Base-by-base conservation (phyloP, 2,113 vertebrate genomes). In the Cottus gobio region DNA sequence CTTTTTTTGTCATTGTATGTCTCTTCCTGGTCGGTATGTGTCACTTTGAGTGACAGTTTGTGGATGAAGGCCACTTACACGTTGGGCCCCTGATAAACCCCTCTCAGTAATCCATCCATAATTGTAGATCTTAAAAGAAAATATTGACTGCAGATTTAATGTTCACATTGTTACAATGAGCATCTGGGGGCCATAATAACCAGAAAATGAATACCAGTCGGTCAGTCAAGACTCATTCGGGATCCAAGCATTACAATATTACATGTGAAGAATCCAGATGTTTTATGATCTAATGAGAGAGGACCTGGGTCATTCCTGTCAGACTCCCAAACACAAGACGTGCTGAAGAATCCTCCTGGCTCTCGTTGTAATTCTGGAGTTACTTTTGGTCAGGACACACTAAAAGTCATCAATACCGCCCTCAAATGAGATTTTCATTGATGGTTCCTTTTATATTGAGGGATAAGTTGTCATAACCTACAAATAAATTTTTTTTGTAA, bases 351-450 rank as follows among this genome's bases (percentile, higher is more conserved):
- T 74, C 65, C 11, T 76, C 52, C 26, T 61, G 71, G 57, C 36
- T 80, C 56, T 54, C 31, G 24, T 52, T n/a, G 69, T 54, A 70
- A 67, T 76, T 75, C 46, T 42, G 74, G 13, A 78, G 72, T 82
- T 80, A 69, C 70, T 87, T 80, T 81, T 86, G 82, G 76, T 82
- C n/a, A 54, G 3, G 3, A 16, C 50, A 24, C 58, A 5, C 34
- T 16, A 28, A 28, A 73, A 60, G 31, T 48, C 72, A 78, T 44
- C 60, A 71, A 44, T 26, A 58, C 60, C 22, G 26, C 75, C 56
- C 66, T 85, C 37, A 64, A 72, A 78, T 74, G 56, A 71, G 50
- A 81, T 85, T 90, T 85, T 85, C 57, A 80, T 68, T 67, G 30
- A 44, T 63, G 52, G 63, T 84, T 64, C 75, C 57, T 75, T n/a